Conservation (phyloP, 2,113 vertebrate species). For the Neomonachus schauinslandi region DNA sequence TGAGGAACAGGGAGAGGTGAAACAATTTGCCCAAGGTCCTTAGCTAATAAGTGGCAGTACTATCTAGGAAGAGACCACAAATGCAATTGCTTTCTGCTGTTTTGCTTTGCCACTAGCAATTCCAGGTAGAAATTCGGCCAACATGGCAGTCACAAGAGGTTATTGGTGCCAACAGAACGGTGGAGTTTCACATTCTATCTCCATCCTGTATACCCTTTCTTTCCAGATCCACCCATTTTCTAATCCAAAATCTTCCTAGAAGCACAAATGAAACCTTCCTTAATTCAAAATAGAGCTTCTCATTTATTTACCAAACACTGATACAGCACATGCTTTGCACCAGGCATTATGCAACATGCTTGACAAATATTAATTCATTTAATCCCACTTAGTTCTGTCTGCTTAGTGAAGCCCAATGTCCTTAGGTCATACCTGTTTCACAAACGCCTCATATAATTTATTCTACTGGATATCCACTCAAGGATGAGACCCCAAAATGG, state of each 20-base stretch:
- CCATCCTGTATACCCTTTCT: background rate
- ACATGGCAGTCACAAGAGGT: background rate
- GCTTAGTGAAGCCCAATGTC: constrained; percentile 46
- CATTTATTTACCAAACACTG: constrained; percentile 64
- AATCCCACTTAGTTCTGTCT: constrained; percentile 63
- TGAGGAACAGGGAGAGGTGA: background rate
- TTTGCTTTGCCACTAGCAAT: background rate
- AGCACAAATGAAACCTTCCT: constrained; percentile 30
- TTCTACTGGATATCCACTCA: constrained; percentile 35
- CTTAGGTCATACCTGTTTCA: constrained; percentile 52
- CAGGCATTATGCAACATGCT: constrained; percentile 65
- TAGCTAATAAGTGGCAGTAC: background rate
- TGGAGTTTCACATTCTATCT: background rate
- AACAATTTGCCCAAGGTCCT: background rate
- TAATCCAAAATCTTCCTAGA: constrained; percentile 43
- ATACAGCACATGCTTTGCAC: constrained; percentile 28
- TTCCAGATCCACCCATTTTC: constrained; percentile 36
- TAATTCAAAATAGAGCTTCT: constrained; percentile 49
- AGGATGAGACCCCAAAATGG: background rate
- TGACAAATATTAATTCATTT: constrained; percentile 70
- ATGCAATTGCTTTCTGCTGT: constrained; percentile 3
- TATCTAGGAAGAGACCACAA: background rate
- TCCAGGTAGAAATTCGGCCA: background rate
- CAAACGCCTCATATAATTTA: constrained; percentile 55
- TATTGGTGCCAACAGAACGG: background rate